Evolutionary conservation across 2,888 invertebrate species (phyloP), one percentile per base, ranked within the genome.

Genomic region (Drosophila cognata): DNA sequence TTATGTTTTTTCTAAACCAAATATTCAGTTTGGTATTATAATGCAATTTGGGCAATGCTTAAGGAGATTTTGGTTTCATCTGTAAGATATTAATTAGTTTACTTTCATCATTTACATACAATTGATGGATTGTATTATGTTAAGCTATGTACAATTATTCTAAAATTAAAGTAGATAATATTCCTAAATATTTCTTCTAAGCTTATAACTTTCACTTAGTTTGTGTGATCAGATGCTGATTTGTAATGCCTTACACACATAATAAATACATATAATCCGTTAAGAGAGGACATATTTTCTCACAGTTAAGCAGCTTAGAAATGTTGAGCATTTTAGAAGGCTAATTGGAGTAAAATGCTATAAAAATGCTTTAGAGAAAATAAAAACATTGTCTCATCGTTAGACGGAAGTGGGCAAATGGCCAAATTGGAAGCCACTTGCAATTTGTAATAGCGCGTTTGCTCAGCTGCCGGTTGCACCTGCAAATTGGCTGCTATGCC

Each of bases 401-500:
- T 53, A 63, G 73, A 50, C 65, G 65, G 66, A 74, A 78, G 59
- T 65, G 64, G 48, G 48, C 41, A 74, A 63, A 77, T 74, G 65
- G 50, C 78, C 63, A 74, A 79, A 67, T 81, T 70, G 74, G 62
- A 43, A 67, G 81, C 67, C 33, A 48, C 36, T 67, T 62, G 74
- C 79, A 80, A 81, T 81, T 81, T 79, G 81, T 81, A 70, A 77
- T 65, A 76, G 61, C 68, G 68, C 74, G 46, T 69, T 72, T 43
- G 70, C 53, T 66, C n/a, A 33, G 63, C 77, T 71, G 67, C 56
- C 57, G 62, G 70, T 70, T 77, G 83, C 82, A 81, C 80, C 83
- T 77, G 81, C 79, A 81, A 81, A 81, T 67, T 77, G 71, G 71
- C 56, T 46, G 66, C 57, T 51, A 77, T 70, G 74, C 82, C 82